Evolutionary conservation across 2,113 vertebrate genomes (phyloP), one percentile per base, ranked within the genome.

Genomic region (Albula goreensis): DNA sequence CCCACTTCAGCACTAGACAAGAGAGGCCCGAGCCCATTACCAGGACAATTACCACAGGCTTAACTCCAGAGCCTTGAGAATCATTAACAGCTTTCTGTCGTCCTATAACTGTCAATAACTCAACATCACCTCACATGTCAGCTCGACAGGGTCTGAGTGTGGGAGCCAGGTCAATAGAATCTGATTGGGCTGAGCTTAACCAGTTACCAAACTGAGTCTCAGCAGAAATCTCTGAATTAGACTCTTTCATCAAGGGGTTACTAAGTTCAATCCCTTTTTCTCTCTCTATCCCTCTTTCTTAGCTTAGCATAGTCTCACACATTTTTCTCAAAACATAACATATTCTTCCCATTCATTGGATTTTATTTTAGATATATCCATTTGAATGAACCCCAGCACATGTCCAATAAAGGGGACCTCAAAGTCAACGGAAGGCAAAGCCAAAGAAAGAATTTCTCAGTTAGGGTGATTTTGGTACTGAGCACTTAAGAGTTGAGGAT

Each of bases 31-130:
- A 13, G 19, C 49, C 6, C 25, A 81, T 52, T 52, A 81, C 78
- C 25, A 31, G 50, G 19, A 19, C 8, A 81, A 81, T 81, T 81
- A 81, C 11, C 4, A 50, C 50, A n/a, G 50, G 22, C 15, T 53
- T 17, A 81, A 52, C 50, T 5, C n/a, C 12, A n/a, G 50, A 7
- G 51, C 19, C 22, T 48, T 52, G 50, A 48, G 80, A 81, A 51
- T 52, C 80, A 81, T 52, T 81, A 81, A 81, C 50, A 81, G 80
- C 41, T n/a, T 53, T 74, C 70, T 81, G 80, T 50, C 17, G 6
- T 52, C 50, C 53, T 53, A 81, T 81, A 81, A 81, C 80, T 10
- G 50, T 81, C 80, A 81, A 81, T 81, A 81, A 81, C 48, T 50
- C 80, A 51, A 81, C 50, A 53, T 52, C n/a, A 81, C 48, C 48